These are phyloP conservation scores for Seira sanloemensis DNA, from an alignment of 2,888 invertebrate species.

Conservation along the genomic window DNA sequence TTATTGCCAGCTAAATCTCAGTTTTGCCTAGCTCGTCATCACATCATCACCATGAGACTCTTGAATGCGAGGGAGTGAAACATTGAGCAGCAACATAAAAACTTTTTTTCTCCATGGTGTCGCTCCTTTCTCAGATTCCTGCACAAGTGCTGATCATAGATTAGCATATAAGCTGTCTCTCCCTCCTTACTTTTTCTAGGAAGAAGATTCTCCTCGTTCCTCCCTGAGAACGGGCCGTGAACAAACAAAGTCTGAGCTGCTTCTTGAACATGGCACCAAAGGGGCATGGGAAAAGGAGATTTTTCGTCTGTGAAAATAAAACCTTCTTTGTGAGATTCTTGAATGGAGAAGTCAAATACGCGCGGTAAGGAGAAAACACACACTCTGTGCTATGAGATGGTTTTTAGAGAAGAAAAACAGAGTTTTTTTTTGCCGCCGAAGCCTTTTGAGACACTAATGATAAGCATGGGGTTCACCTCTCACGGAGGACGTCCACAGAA, in stretches of 20 bases:
- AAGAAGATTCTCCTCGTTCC: constrained; percentile 12
- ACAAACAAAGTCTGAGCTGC: background rate
- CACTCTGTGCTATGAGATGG: no score
- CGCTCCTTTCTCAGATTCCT: constrained; percentile 16
- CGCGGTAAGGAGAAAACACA: no score
- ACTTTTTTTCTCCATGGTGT: background rate
- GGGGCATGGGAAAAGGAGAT: background rate
- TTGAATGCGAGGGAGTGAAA: constrained; percentile 1
- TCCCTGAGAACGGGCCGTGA: constrained; percentile 11
- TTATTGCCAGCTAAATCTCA: background rate
- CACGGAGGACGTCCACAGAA: background rate
- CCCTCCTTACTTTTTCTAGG: constrained; percentile 4
- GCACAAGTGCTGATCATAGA: constrained; percentile 47
- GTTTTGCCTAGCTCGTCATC: background rate
- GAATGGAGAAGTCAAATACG: no score
- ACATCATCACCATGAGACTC: constrained; percentile 2
- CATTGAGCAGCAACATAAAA: background rate
- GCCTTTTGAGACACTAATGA: background rate
- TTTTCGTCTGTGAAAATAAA: background rate
- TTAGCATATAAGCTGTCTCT: constrained; percentile 60
- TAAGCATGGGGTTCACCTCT: background rate
- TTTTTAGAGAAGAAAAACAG: no score
- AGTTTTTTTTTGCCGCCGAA: background rate
- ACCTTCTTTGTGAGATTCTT: no score
- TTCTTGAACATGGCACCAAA: no score